Percentiles rank a stretch among this genome's conserved stretches.
Conservation (phyloP, 2,113 vertebrate species). For the Ellobius talpinus region DNA sequence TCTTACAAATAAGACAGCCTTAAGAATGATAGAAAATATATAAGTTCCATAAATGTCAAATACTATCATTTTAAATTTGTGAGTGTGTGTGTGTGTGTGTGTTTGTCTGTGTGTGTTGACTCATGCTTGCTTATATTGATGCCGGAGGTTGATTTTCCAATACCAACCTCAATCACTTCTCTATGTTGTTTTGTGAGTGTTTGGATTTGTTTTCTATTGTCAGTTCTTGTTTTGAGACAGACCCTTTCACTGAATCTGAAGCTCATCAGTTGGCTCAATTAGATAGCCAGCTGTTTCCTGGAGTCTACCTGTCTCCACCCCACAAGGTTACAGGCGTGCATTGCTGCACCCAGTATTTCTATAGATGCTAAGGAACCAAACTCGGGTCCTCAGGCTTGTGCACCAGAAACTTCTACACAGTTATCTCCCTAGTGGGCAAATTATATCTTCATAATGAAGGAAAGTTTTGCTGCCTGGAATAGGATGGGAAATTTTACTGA, state of each 20-base stretch:
- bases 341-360: not conserved
- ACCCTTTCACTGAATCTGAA: no score
- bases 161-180: not conserved
- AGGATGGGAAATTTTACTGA: not conserved
- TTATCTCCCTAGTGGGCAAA: not conserved
- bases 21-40: conserved; percentile 1
- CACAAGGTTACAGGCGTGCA: not conserved
- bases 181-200: not conserved
- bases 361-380: not conserved
- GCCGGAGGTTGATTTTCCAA: not conserved
- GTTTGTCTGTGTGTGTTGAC: not conserved
- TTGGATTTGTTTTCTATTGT: not conserved
- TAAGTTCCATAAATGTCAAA: not conserved
- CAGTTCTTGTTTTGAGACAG: not conserved
- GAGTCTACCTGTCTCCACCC: not conserved
- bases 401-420: not conserved
- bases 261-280: not conserved
- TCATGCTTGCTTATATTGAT: not conserved
- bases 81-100: not conserved
- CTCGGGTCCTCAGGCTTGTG: not conserved
- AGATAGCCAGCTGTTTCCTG: no score
- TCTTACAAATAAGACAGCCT: not conserved
- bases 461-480: not conserved
- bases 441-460: not conserved
- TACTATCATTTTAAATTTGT: no score